A percentile compares a stretch with the other conserved stretches of the same genome.
Evolutionary conservation across 2,797 vertebrate genomes (phyloP).

Genomic region (Acipenser ruthenus): DNA sequence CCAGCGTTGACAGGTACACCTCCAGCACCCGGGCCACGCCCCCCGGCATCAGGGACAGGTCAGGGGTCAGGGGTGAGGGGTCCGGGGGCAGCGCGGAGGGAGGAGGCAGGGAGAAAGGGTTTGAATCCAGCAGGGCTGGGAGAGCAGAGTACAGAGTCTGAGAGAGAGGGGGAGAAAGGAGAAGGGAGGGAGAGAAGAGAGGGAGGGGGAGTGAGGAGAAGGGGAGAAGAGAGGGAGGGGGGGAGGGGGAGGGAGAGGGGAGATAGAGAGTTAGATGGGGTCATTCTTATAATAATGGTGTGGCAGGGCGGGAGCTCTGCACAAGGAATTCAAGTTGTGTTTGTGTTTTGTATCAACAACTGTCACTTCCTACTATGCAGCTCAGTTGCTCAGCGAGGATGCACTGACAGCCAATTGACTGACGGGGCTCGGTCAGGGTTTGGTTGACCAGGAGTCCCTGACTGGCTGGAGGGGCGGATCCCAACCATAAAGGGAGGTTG

Average conservation of each 20-base stretch:
- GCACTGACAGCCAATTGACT: too few species aligned
- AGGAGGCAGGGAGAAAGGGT: slow-evolving; percentile 68
- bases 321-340: too few species aligned
- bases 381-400: too few species aligned
- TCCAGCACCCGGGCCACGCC: slow-evolving; percentile 74
- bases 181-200: slow-evolving; percentile 13
- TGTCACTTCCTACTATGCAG: too few species aligned
- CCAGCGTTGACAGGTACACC: slow-evolving; percentile 77
- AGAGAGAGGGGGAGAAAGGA: neutral
- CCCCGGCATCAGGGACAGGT: slow-evolving; percentile 67
- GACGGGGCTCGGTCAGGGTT: too few species aligned
- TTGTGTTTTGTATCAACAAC: too few species aligned
- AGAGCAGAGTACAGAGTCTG: slow-evolving; percentile 84
- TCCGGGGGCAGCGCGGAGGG: too few species aligned
- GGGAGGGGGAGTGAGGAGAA: slow-evolving; percentile 8
- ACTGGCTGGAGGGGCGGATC: too few species aligned
- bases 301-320: too few species aligned
- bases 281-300: too few species aligned
- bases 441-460: too few species aligned
- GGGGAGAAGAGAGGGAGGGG: slow-evolving; percentile 10
- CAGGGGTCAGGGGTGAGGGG: slow-evolving; percentile 19
- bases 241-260: neutral
- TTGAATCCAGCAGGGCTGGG: slow-evolving; percentile 80
- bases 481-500: too few species aligned
- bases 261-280: neutral